A percentile compares a stretch with the other conserved stretches of the same genome.
Conservation (phyloP, 2,888 invertebrate species). For the Nysson spinosus region DNA sequence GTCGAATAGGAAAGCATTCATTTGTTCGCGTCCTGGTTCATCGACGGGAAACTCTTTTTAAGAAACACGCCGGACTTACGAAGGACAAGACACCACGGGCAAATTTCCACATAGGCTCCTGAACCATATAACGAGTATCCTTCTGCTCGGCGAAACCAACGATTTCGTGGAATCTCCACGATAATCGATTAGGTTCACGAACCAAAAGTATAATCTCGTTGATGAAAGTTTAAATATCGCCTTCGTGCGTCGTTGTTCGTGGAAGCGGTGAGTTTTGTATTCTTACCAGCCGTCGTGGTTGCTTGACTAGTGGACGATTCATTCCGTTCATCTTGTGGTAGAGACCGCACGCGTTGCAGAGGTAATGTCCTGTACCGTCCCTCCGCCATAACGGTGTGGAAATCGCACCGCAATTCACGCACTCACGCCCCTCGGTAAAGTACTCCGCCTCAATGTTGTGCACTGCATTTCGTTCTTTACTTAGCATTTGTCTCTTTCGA, state of each 20-base stretch:
- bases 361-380: conserved; percentile 97
- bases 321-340: conserved; percentile 99
- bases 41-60: no score
- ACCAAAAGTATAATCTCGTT: no score
- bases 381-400: conserved; percentile 98
- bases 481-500: no score
- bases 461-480: conserved; percentile 60
- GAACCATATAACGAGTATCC: no score
- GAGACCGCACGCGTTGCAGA: conserved; percentile 99
- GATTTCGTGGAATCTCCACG: no score
- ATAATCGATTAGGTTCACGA: no score
- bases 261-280: no score
- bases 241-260: no score
- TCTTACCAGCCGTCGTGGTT: conserved; percentile 93
- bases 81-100: conserved; percentile 70
- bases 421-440: conserved; percentile 92
- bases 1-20: no score
- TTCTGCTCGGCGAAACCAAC: no score
- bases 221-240: no score
- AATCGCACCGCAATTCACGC: conserved; percentile 98
- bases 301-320: conserved; percentile 94
- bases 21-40: no score
- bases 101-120: conserved; percentile 77
- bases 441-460: conserved; percentile 76
- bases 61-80: conserved; percentile 4